phyloP scores from a whole-genome alignment of 2,888 invertebrate species.

The Leptinotarsa tumamoca region DNA sequence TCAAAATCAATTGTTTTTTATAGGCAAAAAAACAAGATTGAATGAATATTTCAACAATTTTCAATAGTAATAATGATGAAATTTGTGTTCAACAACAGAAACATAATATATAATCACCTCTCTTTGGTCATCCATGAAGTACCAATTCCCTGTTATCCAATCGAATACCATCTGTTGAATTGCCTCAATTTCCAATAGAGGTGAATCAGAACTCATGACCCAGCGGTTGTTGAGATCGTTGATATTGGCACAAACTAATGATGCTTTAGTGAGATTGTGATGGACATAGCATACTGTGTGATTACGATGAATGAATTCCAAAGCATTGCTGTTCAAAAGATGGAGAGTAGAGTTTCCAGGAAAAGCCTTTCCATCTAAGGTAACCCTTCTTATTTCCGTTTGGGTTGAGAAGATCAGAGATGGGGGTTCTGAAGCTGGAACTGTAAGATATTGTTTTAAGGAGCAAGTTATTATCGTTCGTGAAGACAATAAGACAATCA shows the following conservation, averaged over 20 bases:
- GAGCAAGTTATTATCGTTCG: too few species aligned
- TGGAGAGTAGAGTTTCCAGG: constrained; percentile 64
- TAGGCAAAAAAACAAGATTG: too few species aligned
- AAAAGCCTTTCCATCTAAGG: constrained; percentile 69
- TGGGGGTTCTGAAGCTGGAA: constrained; percentile 73
- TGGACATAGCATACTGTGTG: constrained; percentile 80
- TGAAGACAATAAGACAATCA: too few species aligned
- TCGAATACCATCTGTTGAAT: constrained; percentile 83
- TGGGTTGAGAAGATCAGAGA: constrained; percentile 79
- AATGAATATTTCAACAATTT: neutral
- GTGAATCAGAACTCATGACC: constrained; percentile 71
- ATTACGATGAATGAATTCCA: constrained; percentile 78
- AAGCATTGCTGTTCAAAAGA: constrained; percentile 66
- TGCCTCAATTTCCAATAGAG: constrained; percentile 73
- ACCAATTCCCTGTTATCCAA: constrained; percentile 91
- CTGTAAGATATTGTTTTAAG: constrained; percentile 63
- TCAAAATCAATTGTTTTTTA: too few species aligned
- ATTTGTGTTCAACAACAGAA: neutral
- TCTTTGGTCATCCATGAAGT: constrained; percentile 72
- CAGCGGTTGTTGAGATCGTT: constrained; percentile 74
- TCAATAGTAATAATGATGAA: neutral
- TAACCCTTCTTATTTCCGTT: constrained; percentile 74
- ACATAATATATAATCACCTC: constrained; percentile 43
- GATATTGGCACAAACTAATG: constrained; percentile 75
- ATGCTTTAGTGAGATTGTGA: constrained; percentile 69